Evolutionary conservation across 2,888 invertebrate species (phyloP).

Genomic region (Ditula angustiorana): DNA sequence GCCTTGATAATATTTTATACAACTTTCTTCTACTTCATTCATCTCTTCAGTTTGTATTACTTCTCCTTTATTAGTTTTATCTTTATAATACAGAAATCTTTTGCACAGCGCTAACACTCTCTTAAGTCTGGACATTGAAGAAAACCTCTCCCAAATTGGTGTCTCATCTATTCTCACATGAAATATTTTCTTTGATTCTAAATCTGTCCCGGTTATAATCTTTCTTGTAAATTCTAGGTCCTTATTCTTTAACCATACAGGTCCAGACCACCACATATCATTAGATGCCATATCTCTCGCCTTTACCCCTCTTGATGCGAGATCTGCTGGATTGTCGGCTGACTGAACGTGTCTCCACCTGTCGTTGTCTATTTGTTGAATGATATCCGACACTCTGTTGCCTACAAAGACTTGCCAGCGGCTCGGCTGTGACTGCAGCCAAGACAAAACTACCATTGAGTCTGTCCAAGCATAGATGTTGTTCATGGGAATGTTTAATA

Average conservation of each 20-base stretch:
- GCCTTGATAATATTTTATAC: slow-evolving; percentile 36
- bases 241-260: neutral
- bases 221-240: slow-evolving; percentile 10
- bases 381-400: neutral
- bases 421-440: neutral
- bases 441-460: neutral
- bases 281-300: neutral
- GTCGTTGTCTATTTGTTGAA: neutral
- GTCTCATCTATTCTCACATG: slow-evolving; percentile 15
- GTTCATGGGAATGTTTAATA: neutral
- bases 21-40: slow-evolving; percentile 23
- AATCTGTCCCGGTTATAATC: neutral
- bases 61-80: slow-evolving; percentile 6
- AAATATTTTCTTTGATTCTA: neutral
- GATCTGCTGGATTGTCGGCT: slow-evolving; percentile 10
- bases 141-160: slow-evolving; percentile 40
- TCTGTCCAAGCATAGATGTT: neutral
- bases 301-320: neutral
- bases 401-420: neutral
- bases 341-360: neutral
- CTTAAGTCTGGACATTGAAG: slow-evolving; percentile 33
- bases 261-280: neutral
- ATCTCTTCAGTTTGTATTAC: slow-evolving; percentile 20
- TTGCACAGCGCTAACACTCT: slow-evolving; percentile 37
- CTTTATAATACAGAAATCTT: slow-evolving; percentile 24